Conservation (phyloP, 2,113 vertebrate genomes). For the Pygoscelis antarcticus region DNA sequence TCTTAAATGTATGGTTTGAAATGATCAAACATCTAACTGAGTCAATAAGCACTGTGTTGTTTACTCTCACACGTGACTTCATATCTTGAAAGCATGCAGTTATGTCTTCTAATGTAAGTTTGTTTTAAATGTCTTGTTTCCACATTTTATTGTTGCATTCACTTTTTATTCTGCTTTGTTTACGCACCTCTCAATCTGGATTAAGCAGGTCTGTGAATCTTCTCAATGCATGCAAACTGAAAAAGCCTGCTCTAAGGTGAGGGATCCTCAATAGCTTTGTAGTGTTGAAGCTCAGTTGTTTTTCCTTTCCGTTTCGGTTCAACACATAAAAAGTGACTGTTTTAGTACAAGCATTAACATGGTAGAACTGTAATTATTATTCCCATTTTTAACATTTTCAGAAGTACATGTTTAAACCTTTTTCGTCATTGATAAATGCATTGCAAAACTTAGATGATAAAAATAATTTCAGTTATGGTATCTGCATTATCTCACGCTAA, state of each 20-base stretch:
- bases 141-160: conserved; percentile 7
- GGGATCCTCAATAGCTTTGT: conserved; percentile 45
- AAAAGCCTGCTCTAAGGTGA: conserved; percentile 79
- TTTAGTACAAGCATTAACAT: not conserved
- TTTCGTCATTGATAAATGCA: not conserved
- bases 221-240: conserved; percentile 74
- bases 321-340: not conserved
- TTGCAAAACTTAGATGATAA: not conserved
- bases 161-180: conserved; percentile 66
- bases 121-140: conserved; percentile 41
- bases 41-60: not conserved
- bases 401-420: not conserved
- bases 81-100: conserved; percentile 11
- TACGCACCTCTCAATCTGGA: conserved; percentile 64
- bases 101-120: conserved; percentile 40
- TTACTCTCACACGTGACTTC: conserved; percentile 43
- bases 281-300: not conserved
- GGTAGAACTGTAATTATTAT: not conserved
- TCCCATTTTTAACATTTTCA: not conserved
- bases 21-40: conserved; percentile 27
- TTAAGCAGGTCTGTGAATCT: conserved; percentile 77
- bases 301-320: not conserved
- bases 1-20: conserved; percentile 55
- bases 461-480: not conserved
- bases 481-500: not conserved